Evolutionary conservation across 2,113 vertebrate species (phyloP), one percentile per base, ranked within the genome.

Genomic region (Raphicerus campestris): DNA sequence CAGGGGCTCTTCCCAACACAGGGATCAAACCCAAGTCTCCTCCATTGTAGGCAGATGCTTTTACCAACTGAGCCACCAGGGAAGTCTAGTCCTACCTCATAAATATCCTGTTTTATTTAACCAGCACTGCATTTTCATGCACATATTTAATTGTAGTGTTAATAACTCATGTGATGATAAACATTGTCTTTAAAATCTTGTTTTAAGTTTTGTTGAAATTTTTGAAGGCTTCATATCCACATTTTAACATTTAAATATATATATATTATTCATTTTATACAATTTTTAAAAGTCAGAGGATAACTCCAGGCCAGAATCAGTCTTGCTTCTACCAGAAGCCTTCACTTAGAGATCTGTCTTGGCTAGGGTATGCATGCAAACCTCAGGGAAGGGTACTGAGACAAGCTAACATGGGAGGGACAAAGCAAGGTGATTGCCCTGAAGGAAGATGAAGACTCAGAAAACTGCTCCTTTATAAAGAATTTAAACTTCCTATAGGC

Each of bases 361-460:
- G 66, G 9, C n/a, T 70, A 70, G n/a, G 2, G 5, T 70, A 3
- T 39, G 5, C 66, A 70, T 39, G 5, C 2, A 0, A 2, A 70
- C 19, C 19, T 5, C n/a, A 22, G 66, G 10, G n/a, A 7, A 22
- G 19, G 5, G n/a, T 70, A 22, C 19, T 70, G n/a, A 39, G n/a
- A 39, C 66, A 39, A 39, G 19, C 11, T 70, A 70, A 39, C 66
- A 2, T 22, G 66, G 19, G n/a, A 70, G 10, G 19, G n/a, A 70
- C 66, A 70, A 39, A 70, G n/a, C 19, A 70, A 39, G 5, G 9
- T 70, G 19, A 11, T 39, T 70, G 66, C 2, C 10, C 5, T 11
- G 10, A 39, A n/a, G n/a, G 19, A 70, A 70, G n/a, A 39, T 70
- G 19, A 70, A 39, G 66, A 70, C 66, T 70, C 9, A 35, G n/a